phyloP scores from a whole-genome alignment of 2,113 vertebrate genomes.

The Neofelis nebulosa region DNA sequence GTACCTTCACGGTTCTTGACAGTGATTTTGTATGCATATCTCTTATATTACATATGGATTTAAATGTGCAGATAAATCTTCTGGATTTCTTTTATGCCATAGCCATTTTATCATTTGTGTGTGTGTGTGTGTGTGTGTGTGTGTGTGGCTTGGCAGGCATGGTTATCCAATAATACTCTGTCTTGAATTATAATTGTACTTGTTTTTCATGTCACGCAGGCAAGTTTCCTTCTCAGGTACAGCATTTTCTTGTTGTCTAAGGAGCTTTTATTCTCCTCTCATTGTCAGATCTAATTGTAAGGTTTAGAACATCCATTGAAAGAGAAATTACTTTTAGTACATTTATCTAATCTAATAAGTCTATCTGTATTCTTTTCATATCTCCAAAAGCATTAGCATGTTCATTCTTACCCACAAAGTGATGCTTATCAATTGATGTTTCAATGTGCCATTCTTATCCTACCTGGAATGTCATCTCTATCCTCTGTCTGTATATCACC shows the following conservation, averaged over 20 bases:
- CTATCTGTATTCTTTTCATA: neutral
- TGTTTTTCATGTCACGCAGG: neutral
- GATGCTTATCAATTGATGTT: neutral
- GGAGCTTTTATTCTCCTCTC: neutral
- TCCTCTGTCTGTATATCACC: neutral
- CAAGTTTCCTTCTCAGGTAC: neutral
- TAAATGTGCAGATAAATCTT: neutral
- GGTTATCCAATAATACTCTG: neutral
- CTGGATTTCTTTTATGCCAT: neutral
- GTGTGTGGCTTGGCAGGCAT: neutral
- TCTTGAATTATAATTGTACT: conserved; percentile 19
- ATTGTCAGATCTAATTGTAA: neutral
- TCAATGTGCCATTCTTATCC: neutral
- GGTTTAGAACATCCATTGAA: conserved; percentile 5
- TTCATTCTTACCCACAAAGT: neutral
- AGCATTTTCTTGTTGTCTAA: conserved; percentile 24
- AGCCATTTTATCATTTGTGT: neutral
- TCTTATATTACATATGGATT: neutral
- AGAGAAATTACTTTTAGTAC: neutral
- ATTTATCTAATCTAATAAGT: neutral
- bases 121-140: neutral
- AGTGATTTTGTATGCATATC: neutral
- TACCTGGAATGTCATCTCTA: neutral
- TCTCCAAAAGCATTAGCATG: conserved; percentile 6
- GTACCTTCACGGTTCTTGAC: neutral